Percentiles rank a stretch among this genome's conserved stretches.
Conservation (phyloP, 2,888 invertebrate species). For the Calliopum simillimum region DNA sequence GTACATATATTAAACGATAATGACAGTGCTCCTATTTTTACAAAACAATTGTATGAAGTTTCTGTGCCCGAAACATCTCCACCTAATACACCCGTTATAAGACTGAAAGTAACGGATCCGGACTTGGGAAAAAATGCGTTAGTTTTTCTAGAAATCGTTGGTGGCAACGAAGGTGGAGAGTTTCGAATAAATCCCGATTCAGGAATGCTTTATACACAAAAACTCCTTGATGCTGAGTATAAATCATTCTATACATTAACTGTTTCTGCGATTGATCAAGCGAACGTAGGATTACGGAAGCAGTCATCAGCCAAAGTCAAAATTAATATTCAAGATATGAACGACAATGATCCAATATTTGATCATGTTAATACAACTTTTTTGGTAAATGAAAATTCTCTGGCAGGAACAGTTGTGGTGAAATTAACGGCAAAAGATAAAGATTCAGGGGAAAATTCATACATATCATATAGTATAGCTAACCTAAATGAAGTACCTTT, state of each 20-base stretch:
- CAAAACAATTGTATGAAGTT: slow-evolving; percentile 87
- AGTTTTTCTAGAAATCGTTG: slow-evolving; percentile 88
- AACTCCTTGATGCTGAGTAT: slow-evolving; percentile 84
- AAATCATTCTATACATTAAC: slow-evolving; percentile 88
- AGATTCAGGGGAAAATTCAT: slow-evolving; percentile 94
- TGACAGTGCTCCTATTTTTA: slow-evolving; percentile 89
- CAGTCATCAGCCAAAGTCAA: slow-evolving; percentile 92
- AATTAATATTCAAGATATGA: slow-evolving; percentile 88
- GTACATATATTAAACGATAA: slow-evolving; percentile 85
- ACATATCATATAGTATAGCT: slow-evolving; percentile 93
- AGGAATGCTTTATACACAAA: slow-evolving; percentile 89
- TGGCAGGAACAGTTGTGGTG: slow-evolving; percentile 85
- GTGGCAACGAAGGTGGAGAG: slow-evolving; percentile 90
- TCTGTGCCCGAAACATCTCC: slow-evolving; percentile 91
- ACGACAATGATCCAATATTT: slow-evolving; percentile 94
- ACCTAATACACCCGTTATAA: slow-evolving; percentile 86
- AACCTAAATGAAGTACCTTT: slow-evolving; percentile 94
- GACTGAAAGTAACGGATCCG: slow-evolving; percentile 87
- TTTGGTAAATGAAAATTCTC: slow-evolving; percentile 87
- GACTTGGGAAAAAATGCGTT: slow-evolving; percentile 87
- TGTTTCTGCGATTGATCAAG: slow-evolving; percentile 90
- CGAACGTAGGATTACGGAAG: slow-evolving; percentile 83
- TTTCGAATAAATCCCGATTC: slow-evolving; percentile 89
- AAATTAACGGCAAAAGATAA: slow-evolving; percentile 87
- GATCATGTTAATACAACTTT: slow-evolving; percentile 78